These are phyloP conservation scores for Corythornis vintsioides DNA, from an alignment of 2,113 vertebrate species.

Conservation along the genomic window DNA sequence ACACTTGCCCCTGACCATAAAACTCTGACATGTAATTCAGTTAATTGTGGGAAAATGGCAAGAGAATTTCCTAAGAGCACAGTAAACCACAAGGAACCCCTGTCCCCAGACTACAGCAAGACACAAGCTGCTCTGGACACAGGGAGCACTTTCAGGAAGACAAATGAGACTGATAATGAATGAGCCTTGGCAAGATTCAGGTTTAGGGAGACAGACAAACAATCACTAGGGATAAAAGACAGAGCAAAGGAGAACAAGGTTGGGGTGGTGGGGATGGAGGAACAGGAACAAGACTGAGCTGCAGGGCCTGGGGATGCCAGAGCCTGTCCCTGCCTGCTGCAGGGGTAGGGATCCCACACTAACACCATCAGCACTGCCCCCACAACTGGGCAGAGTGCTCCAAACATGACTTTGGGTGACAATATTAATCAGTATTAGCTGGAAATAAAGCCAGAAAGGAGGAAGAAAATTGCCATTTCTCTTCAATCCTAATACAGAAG, in stretches of 20 bases:
- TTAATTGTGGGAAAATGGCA: background rate
- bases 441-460: background rate
- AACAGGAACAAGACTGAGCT: background rate
- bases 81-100: background rate
- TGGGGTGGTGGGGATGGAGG: background rate
- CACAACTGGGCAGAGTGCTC: background rate
- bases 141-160: background rate
- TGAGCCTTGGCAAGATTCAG: background rate
- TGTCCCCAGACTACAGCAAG: background rate
- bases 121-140: background rate
- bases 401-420: background rate
- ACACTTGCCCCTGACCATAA: background rate
- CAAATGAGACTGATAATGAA: background rate
- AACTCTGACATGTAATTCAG: background rate
- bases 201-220: background rate
- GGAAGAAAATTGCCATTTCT: background rate
- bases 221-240: background rate
- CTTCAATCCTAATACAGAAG: background rate
- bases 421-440: background rate
- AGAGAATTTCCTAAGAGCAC: background rate
- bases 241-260: background rate
- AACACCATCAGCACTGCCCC: background rate
- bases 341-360: background rate
- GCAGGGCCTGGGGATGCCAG: background rate
- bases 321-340: background rate